Percentiles rank a stretch among this genome's conserved stretches.
phyloP scores from a whole-genome alignment of 2,797 vertebrate species.

The Cossypha polioptera region DNA sequence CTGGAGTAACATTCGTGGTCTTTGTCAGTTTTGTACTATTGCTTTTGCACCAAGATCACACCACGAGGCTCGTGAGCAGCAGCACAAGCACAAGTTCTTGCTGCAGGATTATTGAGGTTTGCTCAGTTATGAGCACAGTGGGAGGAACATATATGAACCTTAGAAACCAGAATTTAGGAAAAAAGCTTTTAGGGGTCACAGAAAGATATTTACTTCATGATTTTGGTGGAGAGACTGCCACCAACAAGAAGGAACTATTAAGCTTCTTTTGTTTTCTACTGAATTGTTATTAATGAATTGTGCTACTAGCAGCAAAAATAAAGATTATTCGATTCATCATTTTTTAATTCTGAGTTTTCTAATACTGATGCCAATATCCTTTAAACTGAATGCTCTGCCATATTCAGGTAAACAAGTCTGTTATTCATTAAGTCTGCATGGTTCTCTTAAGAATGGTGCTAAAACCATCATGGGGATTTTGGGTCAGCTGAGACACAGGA shows the following conservation, averaged over 20 bases:
- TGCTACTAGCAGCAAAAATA: not conserved
- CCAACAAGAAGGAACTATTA: not conserved
- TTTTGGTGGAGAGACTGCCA: not conserved
- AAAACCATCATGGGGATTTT: conserved; percentile 61
- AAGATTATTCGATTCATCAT: not conserved
- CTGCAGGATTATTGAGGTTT: not conserved
- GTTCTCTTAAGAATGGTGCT: conserved; percentile 63
- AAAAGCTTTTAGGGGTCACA: not conserved
- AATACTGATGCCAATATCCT: not conserved
- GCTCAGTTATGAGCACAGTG: not conserved
- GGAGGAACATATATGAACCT: not conserved
- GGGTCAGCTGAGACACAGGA: conserved; percentile 71
- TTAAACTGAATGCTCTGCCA: not conserved
- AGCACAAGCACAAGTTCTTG: not conserved
- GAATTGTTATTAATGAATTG: not conserved
- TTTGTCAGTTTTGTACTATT: not conserved
- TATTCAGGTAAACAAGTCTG: conserved; percentile 5
- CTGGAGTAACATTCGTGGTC: not conserved
- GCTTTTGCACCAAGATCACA: not conserved
- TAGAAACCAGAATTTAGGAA: not conserved
- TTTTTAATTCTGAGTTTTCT: not conserved
- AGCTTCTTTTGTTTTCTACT: not conserved
- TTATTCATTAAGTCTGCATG: not conserved
- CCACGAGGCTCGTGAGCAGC: not conserved
- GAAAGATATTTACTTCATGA: not conserved